Conservation (phyloP, 1,140 invertebrate genomes). For the Euborellia annulipes region DNA sequence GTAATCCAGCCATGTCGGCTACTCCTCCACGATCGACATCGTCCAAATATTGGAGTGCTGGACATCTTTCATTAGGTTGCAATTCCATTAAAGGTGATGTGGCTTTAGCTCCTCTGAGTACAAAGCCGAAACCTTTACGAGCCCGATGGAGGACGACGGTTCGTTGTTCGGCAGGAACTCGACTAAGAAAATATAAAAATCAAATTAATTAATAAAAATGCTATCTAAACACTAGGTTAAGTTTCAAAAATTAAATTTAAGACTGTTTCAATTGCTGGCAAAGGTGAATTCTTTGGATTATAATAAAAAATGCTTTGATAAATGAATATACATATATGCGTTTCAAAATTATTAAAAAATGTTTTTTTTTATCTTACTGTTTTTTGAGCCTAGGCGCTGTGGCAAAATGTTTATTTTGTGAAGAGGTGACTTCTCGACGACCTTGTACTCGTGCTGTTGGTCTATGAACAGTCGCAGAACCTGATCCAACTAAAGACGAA, state of each 20-base stretch:
- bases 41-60: constrained; percentile 96
- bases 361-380: constrained; percentile 55
- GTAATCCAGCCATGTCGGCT: constrained; percentile 86
- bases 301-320: constrained; percentile 4
- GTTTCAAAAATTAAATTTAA: constrained; percentile 13
- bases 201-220: too few species aligned
- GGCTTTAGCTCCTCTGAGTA: constrained; percentile 91
- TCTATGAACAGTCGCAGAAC: constrained; percentile 6
- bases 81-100: constrained; percentile 77
- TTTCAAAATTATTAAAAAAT: too few species aligned
- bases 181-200: constrained; percentile 16
- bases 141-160: constrained; percentile 90
- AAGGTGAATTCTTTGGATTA: too few species aligned
- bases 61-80: constrained; percentile 64
- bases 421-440: constrained; percentile 18
- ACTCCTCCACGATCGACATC: constrained; percentile 93
- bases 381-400: constrained; percentile 69
- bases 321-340: too few species aligned
- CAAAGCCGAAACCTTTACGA: constrained; percentile 94
- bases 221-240: constrained; percentile 12
- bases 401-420: constrained; percentile 44
- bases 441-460: constrained; percentile 15
- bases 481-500: constrained; percentile 47
- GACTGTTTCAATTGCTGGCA: constrained; percentile 1
- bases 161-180: constrained; percentile 50